Base-by-base conservation (phyloP, 1,140 invertebrate genomes). In the Hestina assimilis region DNA sequence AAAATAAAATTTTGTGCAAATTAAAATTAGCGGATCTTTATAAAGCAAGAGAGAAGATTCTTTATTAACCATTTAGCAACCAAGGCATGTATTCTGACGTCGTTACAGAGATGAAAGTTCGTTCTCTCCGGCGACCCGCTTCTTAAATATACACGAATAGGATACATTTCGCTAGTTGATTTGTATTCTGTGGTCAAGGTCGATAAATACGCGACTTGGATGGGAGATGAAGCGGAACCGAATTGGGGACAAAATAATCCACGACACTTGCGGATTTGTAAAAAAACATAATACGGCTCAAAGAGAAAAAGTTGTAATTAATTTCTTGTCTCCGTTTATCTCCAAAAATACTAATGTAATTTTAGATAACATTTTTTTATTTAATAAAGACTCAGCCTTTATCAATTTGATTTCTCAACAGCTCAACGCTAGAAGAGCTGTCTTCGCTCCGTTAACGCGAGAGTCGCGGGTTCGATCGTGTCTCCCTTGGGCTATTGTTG, bases 141-240 rank as follows among this genome's bases (percentile, higher is more conserved):
- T 31, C 31, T 35, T n/a, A 55, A 31, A 28, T 43, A 43, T 48
- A 31, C 31, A 38, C 31, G 12, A 19, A 45, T 42, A 46, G 41
- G 52, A 55, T 55, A 20, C 28, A 21, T 19, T 54, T 29, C 47
- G 29, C 43, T 46, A 21, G 21, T 21, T 43, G 24, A 40, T 57
- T 63, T 33, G 42, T 52, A 53, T 53, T 15, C 43, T 31, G 15
- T 20, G 19, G 43, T 63, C 47, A 57, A 50, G 59, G 45, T 35
- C 31, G 31, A 35, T 15, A 35, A 7, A 6, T 19, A 38, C 42
- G 41, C 29, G 52, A 33, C 38, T 26, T 21, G 38, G 40, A 7
- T 45, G 15, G 1, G 40, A 45, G 45, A 28, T 40, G 31, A 5
- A 26, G 15, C 23, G 33, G 56, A 26, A 23, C 26, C 14, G 29